Base-by-base conservation (phyloP, 2,888 invertebrate genomes). In the Priocnemis perturbator region DNA sequence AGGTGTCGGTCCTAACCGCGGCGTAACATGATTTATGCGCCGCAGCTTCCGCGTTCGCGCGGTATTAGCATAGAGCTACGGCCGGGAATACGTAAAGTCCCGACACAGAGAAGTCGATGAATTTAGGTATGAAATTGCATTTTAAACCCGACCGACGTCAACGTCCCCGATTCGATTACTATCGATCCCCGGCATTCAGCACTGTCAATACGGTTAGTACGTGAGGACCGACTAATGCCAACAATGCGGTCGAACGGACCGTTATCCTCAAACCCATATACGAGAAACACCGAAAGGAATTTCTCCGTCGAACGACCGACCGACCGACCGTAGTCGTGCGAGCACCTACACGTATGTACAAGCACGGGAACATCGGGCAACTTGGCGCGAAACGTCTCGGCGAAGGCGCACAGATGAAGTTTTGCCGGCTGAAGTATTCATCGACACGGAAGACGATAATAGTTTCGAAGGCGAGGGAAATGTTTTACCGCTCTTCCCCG, bases 91-190 rank as follows among this genome's bases (percentile, higher is more conserved):
- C 77, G 67, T 70, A 65, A 74, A 76, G 77, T 74, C 72, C 56
- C 68, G 71, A 65, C 72, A 57, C 74, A 17, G 17, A 76, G 72
- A 77, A 77, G 77, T 74, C 77, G 76, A 72, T 72, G 76, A 74
- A 76, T 74, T 77, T 76, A 70, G 67, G 66, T 74, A 72, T 73
- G 69, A 75, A 78, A 73, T 77, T 77, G 69, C 76, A 73, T 77
- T 77, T 75, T 73, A 75, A 75, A 77, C 75, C 69, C 58, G 56
- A 9, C 21, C 58, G 23, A 61, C 69, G 67, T 65, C 45, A 55
- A 30, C 69, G 63, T 55, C 21, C 64, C 37, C 71, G 58, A 77
- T 69, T 73, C 77, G 74, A 76, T 77, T 78, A 73, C 64, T 68
- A 73, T 75, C 71, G 75, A 78, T 78, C 68, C 48, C 52, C 17